Evolutionary conservation across 2,113 vertebrate genomes (phyloP).

Genomic region (Myrmecophaga tridactyla): DNA sequence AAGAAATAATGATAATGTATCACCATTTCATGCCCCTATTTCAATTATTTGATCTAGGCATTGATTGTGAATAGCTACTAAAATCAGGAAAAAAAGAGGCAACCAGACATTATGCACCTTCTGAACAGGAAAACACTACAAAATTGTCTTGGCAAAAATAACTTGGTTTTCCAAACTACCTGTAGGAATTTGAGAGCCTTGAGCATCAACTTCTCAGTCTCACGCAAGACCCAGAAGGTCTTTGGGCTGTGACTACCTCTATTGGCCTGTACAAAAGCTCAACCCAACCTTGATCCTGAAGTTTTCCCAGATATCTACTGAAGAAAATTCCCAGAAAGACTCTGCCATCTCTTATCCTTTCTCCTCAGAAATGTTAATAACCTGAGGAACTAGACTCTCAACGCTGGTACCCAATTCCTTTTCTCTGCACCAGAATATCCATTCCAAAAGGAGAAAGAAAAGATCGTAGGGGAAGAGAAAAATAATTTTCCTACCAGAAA

Average conservation of each 20-base stretch:
- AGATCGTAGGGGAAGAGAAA: not conserved
- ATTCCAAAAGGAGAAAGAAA: not conserved
- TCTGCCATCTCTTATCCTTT: not conserved
- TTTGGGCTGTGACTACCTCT: not conserved
- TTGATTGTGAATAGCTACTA: too few species aligned
- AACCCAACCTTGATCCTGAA: not conserved
- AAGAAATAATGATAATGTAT: too few species aligned
- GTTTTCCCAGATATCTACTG: not conserved
- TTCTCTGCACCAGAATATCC: not conserved
- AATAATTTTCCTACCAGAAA: not conserved
- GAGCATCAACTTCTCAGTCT: not conserved
- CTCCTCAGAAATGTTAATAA: not conserved
- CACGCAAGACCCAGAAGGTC: not conserved
- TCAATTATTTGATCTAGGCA: too few species aligned
- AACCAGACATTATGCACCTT: too few species aligned
- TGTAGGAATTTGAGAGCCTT: too few species aligned
- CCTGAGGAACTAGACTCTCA: not conserved
- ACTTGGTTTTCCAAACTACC: too few species aligned
- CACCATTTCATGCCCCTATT: too few species aligned
- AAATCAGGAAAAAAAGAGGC: too few species aligned
- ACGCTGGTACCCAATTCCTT: not conserved
- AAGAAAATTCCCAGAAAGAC: not conserved
- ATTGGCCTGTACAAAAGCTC: not conserved
- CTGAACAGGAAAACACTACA: too few species aligned
- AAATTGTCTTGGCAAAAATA: too few species aligned